A percentile compares a stretch with the other conserved stretches of the same genome.
Conservation (phyloP, 2,888 invertebrate species). For the Leptinotarsa haldemani region DNA sequence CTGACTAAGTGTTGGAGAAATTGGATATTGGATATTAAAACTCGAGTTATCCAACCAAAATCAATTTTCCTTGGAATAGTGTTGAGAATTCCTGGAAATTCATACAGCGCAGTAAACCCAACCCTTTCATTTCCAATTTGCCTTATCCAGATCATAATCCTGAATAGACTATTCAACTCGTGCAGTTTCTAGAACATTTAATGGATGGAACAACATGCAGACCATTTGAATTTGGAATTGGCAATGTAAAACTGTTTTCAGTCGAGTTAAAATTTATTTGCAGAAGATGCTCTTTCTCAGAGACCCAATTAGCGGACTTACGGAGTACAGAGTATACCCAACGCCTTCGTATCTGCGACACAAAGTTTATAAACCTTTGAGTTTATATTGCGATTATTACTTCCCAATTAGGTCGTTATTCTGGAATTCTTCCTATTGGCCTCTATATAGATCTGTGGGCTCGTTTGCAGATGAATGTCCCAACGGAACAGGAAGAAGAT, state of each 20-base stretch:
- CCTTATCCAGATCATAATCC: too few species aligned
- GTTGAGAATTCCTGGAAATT: too few species aligned
- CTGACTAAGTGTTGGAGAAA: too few species aligned
- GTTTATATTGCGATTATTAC: conserved; percentile 56
- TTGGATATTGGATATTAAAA: too few species aligned
- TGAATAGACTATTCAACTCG: background rate
- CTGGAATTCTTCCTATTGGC: conserved; percentile 54
- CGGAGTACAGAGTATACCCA: conserved; percentile 50
- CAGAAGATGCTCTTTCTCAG: conserved; percentile 62
- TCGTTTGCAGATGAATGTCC: conserved; percentile 47
- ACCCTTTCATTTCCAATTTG: too few species aligned
- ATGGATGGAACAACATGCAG: background rate
- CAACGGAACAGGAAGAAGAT: conserved; percentile 40
- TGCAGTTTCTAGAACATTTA: background rate
- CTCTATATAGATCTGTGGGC: conserved; percentile 48
- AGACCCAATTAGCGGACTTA: conserved; percentile 54
- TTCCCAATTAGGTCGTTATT: conserved; percentile 53
- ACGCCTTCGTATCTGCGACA: conserved; percentile 48
- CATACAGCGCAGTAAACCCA: too few species aligned
- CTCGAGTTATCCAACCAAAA: too few species aligned
- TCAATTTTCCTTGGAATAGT: too few species aligned
- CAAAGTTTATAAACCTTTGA: conserved; percentile 54
- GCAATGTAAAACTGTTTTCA: conserved; percentile 7
- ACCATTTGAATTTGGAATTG: conserved; percentile 5
- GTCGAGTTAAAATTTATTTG: conserved; percentile 48